Evolutionary conservation across 2,888 invertebrate species (phyloP).

Genomic region (Pyrrhia umbra): DNA sequence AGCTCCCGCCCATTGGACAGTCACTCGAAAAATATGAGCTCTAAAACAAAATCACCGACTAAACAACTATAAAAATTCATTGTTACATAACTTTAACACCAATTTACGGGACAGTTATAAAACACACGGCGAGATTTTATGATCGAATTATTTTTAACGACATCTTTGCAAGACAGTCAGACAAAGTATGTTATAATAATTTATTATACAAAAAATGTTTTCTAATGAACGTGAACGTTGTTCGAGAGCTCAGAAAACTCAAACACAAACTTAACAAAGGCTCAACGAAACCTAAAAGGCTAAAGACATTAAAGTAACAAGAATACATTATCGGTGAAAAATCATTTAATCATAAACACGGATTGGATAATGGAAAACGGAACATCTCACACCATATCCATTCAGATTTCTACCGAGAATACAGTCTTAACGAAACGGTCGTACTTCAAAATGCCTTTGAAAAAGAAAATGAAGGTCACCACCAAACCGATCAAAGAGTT

Average conservation of each 20-base stretch:
- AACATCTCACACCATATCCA: slow-evolving; percentile 66
- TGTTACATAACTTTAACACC: slow-evolving; percentile 39
- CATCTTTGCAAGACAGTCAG: slow-evolving; percentile 28
- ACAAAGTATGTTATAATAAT: slow-evolving; percentile 15
- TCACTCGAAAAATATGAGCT: slow-evolving; percentile 74
- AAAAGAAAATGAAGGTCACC: slow-evolving; percentile 46
- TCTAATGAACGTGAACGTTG: slow-evolving; percentile 62
- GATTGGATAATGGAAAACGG: slow-evolving; percentile 70
- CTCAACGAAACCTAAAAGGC: slow-evolving; percentile 73
- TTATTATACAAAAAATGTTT: slow-evolving; percentile 19
- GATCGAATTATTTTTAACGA: slow-evolving; percentile 36
- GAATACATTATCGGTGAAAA: slow-evolving; percentile 64
- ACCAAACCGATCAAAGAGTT: slow-evolving; percentile 49
- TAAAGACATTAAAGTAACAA: slow-evolving; percentile 67
- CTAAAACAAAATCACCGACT: slow-evolving; percentile 70
- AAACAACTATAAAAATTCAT: slow-evolving; percentile 55
- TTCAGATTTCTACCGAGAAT: slow-evolving; percentile 71
- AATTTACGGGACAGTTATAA: slow-evolving; percentile 38
- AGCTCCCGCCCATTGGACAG: slow-evolving; percentile 78
- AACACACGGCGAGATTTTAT: slow-evolving; percentile 31
- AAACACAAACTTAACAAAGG: slow-evolving; percentile 78
- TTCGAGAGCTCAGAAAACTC: slow-evolving; percentile 75
- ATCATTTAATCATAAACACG: slow-evolving; percentile 63
- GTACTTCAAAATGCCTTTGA: slow-evolving; percentile 75
- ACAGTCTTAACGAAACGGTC: slow-evolving; percentile 79